Evolutionary conservation across 2,113 vertebrate genomes (phyloP).

Genomic region (Candoia aspera): DNA sequence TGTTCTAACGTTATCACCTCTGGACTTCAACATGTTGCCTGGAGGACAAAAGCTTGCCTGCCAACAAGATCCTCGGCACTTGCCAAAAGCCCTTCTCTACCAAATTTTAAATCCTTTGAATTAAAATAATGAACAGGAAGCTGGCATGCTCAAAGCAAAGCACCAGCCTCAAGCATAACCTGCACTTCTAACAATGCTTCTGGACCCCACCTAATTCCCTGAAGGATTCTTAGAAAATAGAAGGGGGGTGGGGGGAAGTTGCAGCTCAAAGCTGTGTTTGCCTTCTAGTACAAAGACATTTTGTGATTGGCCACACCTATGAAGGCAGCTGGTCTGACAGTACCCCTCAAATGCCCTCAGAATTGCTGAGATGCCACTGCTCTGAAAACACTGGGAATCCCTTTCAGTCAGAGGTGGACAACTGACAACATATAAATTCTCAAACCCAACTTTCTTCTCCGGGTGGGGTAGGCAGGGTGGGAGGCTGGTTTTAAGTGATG

Average conservation of each 20-base stretch:
- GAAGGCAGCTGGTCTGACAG: not conserved
- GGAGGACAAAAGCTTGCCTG: not conserved
- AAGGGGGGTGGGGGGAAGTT: not conserved
- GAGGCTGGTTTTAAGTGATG: not conserved
- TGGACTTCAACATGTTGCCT: not conserved
- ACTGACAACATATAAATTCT: not conserved
- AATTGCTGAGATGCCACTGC: not conserved
- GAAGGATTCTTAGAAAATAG: not conserved
- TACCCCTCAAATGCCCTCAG: not conserved
- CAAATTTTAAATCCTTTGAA: not conserved
- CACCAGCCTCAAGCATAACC: not conserved
- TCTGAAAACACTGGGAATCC: not conserved
- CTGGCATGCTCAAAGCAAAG: not conserved
- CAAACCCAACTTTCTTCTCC: not conserved
- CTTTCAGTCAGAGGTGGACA: not conserved
- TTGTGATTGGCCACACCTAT: not conserved
- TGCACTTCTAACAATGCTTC: not conserved
- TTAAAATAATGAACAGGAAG: not conserved
- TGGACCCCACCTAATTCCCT: not conserved
- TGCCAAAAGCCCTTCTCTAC: not conserved
- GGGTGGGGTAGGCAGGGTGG: not conserved
- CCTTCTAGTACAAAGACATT: not conserved
- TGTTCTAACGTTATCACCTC: not conserved
- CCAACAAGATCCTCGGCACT: not conserved
- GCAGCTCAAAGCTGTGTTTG: not conserved